Base-by-base conservation (phyloP, 1,140 invertebrate genomes). In the Oryctes rhinoceros region DNA sequence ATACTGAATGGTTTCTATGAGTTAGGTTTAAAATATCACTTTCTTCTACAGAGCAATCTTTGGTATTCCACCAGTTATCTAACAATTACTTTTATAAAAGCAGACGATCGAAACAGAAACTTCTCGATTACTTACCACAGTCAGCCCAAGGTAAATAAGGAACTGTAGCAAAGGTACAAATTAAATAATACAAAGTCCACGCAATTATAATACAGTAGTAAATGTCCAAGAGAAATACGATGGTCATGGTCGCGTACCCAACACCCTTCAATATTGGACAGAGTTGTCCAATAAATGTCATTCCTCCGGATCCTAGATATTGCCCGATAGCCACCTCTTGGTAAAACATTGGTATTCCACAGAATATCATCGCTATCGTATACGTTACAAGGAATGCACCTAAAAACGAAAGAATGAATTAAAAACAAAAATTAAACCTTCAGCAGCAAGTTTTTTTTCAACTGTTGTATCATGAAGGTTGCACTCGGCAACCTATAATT, bases 281-380 rank as follows among this genome's bases (percentile, higher is more conserved):
- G 13, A 92, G 83, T 81, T 90, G 91, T 79, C 91, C 91, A 9
- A 91, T 90, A 15, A 91, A 87, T 0, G 91, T 91, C 90, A 92
- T 92, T 49, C 91, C 91, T 15, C 91, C 91, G 18, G 90, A 88
- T 18, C 91, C 91, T 11, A 92, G 86, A 81, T 92, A 92, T 82
- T 93, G 92, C 9, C 92, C 92, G 65, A 93, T 90, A 0, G 91
- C 90, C 0, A 93, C 91, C 86, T 95, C 94, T 92, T 95, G 93
- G 83, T 94, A 94, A 84, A 95, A 95, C 78, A 95, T 88, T 1
- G 94, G 94, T 76, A 95, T 91, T 1, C 94, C 94, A 80, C 92
- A 92, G 74, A 94, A 90, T 35, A 94, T 82, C 88, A 95, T 91
- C 78, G 94, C 93, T n/a, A 94, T 88, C 2, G 90, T 89, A 81